A percentile compares a stretch with the other conserved stretches of the same genome.
phyloP scores from a whole-genome alignment of 2,113 vertebrate genomes.

The Brachypodius melanocephalos region DNA sequence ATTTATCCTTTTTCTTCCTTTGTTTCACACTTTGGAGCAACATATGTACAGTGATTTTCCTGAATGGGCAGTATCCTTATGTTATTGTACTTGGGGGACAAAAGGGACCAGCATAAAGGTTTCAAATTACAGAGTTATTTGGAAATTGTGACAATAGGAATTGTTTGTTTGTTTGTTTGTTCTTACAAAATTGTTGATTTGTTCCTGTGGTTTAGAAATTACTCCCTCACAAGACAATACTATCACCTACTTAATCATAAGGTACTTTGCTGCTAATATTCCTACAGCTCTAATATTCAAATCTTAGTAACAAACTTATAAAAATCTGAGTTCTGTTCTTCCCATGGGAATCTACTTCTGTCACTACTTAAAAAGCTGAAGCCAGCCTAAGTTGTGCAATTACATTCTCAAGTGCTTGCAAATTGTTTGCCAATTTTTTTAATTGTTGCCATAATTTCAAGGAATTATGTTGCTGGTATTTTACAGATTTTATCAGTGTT shows the following conservation, averaged over 20 bases:
- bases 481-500: background rate
- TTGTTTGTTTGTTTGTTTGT: background rate
- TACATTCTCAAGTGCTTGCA: slow-evolving; percentile 8
- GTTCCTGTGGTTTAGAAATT: background rate
- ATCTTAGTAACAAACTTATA: background rate
- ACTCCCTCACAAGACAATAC: background rate
- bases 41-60: background rate
- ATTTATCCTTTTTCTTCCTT: background rate
- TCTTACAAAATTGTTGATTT: background rate
- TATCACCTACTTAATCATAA: background rate
- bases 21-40: background rate
- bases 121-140: background rate
- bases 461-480: background rate
- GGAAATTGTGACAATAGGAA: background rate
- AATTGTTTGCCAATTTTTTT: background rate
- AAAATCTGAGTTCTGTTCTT: background rate
- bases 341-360: background rate
- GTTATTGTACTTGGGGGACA: background rate
- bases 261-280: background rate
- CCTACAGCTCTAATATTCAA: background rate
- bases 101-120: background rate
- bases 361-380: background rate
- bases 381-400: slow-evolving; percentile 27
- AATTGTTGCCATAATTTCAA: background rate
- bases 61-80: background rate